Evolutionary conservation across 2,113 vertebrate genomes (phyloP).

Genomic region (Uria lomvia): DNA sequence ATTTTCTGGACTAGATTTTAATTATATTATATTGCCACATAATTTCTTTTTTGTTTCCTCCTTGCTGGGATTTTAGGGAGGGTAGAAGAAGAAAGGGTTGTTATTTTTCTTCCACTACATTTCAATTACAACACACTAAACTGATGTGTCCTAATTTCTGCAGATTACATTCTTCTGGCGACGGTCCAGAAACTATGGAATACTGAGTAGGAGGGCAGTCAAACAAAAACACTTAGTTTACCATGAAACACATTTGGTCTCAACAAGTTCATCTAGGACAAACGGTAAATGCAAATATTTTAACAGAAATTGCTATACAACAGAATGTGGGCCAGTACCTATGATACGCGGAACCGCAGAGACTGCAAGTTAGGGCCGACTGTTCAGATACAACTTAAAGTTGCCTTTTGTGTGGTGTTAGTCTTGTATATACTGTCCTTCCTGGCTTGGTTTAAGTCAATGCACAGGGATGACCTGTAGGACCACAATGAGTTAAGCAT

Average conservation of each 20-base stretch:
- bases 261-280: background rate
- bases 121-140: background rate
- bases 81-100: background rate
- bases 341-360: fast-evolving
- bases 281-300: background rate
- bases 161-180: background rate
- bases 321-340: background rate
- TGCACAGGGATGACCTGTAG: background rate
- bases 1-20: background rate
- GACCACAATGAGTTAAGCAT: background rate
- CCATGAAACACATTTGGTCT: background rate
- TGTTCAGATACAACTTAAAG: background rate
- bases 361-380: fast-evolving
- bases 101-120: background rate
- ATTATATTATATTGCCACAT: background rate
- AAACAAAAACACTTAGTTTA: background rate
- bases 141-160: background rate
- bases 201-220: background rate
- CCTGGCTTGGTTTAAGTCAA: background rate
- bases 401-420: background rate
- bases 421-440: background rate
- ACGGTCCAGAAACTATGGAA: background rate
- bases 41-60: background rate
- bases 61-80: background rate
- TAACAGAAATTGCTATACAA: background rate